Evolutionary conservation across 1,140 invertebrate genomes (phyloP).

Genomic region (Orussus abietinus): DNA sequence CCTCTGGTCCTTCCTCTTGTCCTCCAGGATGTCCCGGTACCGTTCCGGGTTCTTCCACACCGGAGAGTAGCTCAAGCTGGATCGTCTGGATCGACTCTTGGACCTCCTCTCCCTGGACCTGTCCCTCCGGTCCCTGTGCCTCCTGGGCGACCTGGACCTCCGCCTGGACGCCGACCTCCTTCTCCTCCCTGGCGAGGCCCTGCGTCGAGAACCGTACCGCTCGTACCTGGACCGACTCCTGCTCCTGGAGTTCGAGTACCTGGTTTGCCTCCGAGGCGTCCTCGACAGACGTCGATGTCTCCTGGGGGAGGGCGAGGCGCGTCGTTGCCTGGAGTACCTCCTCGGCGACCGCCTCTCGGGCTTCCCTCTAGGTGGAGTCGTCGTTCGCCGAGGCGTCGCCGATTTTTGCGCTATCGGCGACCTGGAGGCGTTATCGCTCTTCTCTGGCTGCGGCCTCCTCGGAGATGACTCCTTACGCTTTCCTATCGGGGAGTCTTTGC

Average conservation of each 20-base stretch:
- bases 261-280: constrained; percentile 33
- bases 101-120: constrained; percentile 28
- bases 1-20: constrained; percentile 35
- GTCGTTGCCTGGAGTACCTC: constrained; percentile 34
- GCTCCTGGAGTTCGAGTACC: constrained; percentile 39
- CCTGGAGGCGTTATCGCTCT: constrained; percentile 24
- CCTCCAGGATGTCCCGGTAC: constrained; percentile 58
- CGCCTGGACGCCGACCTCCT: constrained; percentile 20
- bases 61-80: constrained; percentile 64
- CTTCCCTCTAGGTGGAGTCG: constrained; percentile 26
- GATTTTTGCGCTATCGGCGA: constrained; percentile 21
- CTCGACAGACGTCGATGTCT: constrained; percentile 30
- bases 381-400: constrained; percentile 20
- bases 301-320: constrained; percentile 33
- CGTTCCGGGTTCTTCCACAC: constrained; percentile 61
- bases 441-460: constrained; percentile 17
- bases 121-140: constrained; percentile 24
- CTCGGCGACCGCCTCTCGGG: constrained; percentile 31
- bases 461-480: too few relatives aligned
- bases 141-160: constrained; percentile 24
- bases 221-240: constrained; percentile 38
- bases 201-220: constrained; percentile 29
- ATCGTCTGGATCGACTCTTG: constrained; percentile 48
- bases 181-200: constrained; percentile 16
- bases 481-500: too few relatives aligned